Conservation (phyloP, 2,888 invertebrate genomes). For the Boloria selene region DNA sequence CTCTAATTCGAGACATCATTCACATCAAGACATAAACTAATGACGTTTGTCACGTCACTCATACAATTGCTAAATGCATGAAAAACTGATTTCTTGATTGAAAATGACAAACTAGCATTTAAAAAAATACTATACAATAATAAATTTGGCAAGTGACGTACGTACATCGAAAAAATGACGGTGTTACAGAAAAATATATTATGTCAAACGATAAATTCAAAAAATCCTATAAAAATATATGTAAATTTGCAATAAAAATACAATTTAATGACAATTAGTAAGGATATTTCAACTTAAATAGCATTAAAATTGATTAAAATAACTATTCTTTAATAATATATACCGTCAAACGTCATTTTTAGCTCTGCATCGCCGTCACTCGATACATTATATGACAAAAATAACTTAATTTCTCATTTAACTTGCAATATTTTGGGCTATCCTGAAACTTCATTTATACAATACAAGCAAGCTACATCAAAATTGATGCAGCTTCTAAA, state of each 20-base stretch:
- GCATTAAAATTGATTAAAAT: no score
- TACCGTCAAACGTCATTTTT: neutral
- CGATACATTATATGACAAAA: neutral
- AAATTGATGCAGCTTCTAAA: slow-evolving; percentile 1
- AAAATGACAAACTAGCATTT: neutral
- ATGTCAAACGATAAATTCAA: no score
- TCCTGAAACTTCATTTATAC: slow-evolving; percentile 8
- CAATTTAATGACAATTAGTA: neutral
- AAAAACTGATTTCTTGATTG: slow-evolving; percentile 9
- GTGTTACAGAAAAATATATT: neutral
- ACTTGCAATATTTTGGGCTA: no score
- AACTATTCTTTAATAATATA: no score
- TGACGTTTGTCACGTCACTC: slow-evolving; percentile 25
- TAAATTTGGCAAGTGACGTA: slow-evolving; percentile 5
- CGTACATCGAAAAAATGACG: slow-evolving; percentile 1
- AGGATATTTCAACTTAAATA: no score
- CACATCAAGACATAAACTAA: slow-evolving; percentile 34
- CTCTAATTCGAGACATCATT: slow-evolving; percentile 57
- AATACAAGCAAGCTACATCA: slow-evolving; percentile 1
- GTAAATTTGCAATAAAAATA: neutral
- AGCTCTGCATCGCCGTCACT: neutral
- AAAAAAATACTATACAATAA: no score
- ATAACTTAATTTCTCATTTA: no score
- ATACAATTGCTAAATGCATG: slow-evolving; percentile 23
- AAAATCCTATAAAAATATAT: no score